phyloP scores from a whole-genome alignment of 2,113 vertebrate species.

The Cebidichthys violaceus region DNA sequence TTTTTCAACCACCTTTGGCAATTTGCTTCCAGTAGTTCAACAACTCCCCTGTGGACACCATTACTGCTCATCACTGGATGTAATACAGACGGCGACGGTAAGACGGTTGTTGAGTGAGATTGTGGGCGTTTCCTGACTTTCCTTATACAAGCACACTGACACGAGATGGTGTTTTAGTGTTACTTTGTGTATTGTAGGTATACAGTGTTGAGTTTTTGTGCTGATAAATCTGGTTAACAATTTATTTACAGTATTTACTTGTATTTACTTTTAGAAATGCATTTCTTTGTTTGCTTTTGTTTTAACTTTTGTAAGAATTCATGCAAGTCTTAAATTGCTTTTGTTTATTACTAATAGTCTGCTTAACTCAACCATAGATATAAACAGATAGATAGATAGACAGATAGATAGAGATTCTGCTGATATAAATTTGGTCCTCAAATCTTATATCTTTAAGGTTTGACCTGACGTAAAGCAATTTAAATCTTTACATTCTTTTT shows the following conservation, averaged over 20 bases:
- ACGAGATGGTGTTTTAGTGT: slow-evolving; percentile 6
- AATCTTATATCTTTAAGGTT: not conserved
- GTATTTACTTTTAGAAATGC: not conserved
- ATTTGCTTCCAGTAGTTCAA: slow-evolving; percentile 73
- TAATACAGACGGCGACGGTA: slow-evolving; percentile 57
- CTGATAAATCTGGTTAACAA: not conserved
- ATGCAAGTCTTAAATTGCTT: not conserved
- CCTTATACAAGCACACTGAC: not conserved
- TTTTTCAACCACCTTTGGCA: slow-evolving; percentile 79
- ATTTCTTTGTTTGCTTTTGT: not conserved
- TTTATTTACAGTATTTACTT: slow-evolving; percentile 21
- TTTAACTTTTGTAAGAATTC: not conserved
- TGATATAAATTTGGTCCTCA: not conserved
- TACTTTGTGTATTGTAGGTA: slow-evolving; percentile 13
- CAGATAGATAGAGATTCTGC: not conserved
- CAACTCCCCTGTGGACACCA: slow-evolving; percentile 54
- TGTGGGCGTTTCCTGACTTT: slow-evolving; percentile 73
- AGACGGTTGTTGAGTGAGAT: slow-evolving; percentile 44
- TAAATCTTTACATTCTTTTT: not conserved
- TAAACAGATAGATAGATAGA: not conserved
- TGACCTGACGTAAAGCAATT: not conserved
- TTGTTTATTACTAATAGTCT: not conserved
- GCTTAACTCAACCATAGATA: not conserved
- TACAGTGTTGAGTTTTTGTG: not conserved
- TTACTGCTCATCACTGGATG: slow-evolving; percentile 22